A percentile compares a stretch with the other conserved stretches of the same genome.
Conservation (phyloP, 2,113 vertebrate genomes). For the Stigmatopora nigra region DNA sequence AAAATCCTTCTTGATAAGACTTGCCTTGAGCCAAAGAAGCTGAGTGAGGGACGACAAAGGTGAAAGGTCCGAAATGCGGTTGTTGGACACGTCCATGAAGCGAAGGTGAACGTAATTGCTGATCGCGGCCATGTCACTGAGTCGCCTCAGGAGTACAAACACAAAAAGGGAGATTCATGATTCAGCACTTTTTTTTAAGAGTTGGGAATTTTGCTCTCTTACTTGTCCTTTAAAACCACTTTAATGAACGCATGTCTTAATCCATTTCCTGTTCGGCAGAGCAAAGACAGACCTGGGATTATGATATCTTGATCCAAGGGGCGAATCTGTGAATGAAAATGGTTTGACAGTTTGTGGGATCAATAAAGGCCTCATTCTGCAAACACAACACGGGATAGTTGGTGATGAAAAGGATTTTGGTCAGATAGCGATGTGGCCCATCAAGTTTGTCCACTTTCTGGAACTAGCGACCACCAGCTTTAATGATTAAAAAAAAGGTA, state of each 20-base stretch:
- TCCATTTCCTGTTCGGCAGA: conserved; percentile 77
- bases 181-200: neutral
- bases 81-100: conserved; percentile 85
- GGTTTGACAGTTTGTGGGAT: too few species aligned
- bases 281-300: conserved; percentile 75
- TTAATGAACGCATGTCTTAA: conserved; percentile 82
- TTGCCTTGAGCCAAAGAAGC: conserved; percentile 84
- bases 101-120: conserved; percentile 78
- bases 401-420: too few species aligned
- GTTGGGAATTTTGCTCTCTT: conserved; percentile 24
- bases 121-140: conserved; percentile 78
- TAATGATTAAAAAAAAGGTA: too few species aligned
- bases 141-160: conserved; percentile 54
- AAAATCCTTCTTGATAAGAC: neutral
- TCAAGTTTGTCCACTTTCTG: too few species aligned
- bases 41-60: conserved; percentile 76
- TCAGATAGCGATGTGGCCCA: too few species aligned
- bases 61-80: conserved; percentile 77
- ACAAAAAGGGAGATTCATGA: neutral
- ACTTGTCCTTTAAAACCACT: conserved; percentile 78
- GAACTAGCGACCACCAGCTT: too few species aligned
- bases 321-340: conserved; percentile 13
- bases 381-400: too few species aligned
- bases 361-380: too few species aligned
- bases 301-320: conserved; percentile 72